phyloP scores from a whole-genome alignment of 92 coral and sea anemone species.

The Isaurus tuberculatus region DNA sequence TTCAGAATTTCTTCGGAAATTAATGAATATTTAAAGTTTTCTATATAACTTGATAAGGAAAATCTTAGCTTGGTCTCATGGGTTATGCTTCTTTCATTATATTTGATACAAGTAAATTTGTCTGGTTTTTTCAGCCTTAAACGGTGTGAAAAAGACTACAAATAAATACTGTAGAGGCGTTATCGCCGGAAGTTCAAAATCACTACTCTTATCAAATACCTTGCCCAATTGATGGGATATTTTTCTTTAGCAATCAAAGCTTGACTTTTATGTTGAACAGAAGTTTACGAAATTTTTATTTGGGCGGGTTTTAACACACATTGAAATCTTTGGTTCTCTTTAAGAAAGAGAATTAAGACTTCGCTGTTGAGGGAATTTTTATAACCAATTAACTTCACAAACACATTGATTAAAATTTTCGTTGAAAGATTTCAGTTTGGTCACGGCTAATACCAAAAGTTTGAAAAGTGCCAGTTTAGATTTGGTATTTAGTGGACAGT shows the following conservation, averaged over 20 bases:
- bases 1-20: background rate
- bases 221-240: background rate
- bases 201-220: background rate
- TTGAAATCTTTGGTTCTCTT: too few relatives aligned
- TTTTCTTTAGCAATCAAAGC: background rate
- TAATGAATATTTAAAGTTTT: too few relatives aligned
- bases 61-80: background rate
- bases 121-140: background rate
- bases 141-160: background rate
- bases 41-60: too few relatives aligned
- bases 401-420: too few relatives aligned
- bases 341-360: too few relatives aligned
- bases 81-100: background rate
- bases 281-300: background rate
- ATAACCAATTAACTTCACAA: too few relatives aligned
- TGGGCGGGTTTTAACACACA: too few relatives aligned
- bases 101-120: background rate
- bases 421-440: too few relatives aligned
- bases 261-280: background rate
- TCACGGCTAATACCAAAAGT: too few relatives aligned
- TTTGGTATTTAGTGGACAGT: too few relatives aligned
- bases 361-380: too few relatives aligned
- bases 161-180: background rate
- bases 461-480: too few relatives aligned
- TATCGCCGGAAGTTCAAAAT: slow-evolving; percentile 22